phyloP scores from a whole-genome alignment of 2,888 invertebrate species.

The Drosophila neotestacea region DNA sequence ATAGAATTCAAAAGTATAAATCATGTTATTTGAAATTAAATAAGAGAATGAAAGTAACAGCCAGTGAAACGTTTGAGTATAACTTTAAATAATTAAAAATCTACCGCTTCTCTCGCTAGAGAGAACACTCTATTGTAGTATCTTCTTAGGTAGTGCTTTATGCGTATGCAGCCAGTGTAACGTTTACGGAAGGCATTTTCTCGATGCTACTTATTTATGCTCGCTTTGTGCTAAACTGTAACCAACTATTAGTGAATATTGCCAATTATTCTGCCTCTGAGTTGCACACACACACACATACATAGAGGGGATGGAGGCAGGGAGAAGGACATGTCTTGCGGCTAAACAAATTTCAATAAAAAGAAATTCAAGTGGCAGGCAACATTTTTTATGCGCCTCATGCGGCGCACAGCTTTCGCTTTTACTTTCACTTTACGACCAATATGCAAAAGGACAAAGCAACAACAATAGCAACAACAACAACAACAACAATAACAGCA shows the following conservation, averaged over 20 bases:
- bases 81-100: too few species aligned
- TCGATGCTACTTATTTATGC: background rate
- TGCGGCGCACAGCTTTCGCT: conserved; percentile 64
- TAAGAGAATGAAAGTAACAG: too few species aligned
- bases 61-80: background rate
- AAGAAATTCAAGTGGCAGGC: conserved; percentile 72
- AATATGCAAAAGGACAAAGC: conserved; percentile 72
- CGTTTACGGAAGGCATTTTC: background rate
- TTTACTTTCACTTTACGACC: conserved; percentile 73
- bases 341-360: conserved; percentile 78
- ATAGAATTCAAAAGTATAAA: too few species aligned
- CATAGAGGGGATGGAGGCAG: background rate
- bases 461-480: conserved; percentile 31
- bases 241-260: conserved; percentile 28
- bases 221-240: background rate
- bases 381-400: conserved; percentile 63
- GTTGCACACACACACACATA: conserved; percentile 16
- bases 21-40: too few species aligned
- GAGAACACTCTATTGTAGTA: too few species aligned
- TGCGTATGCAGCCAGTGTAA: background rate
- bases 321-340: conserved; percentile 27
- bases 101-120: too few species aligned
- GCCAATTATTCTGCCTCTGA: conserved; percentile 15
- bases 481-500: conserved; percentile 16
- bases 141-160: too few species aligned